Percentiles rank a stretch among this genome's conserved stretches.
phyloP scores from a whole-genome alignment of 2,113 vertebrate genomes.

The Xyliphius kryptos region DNA sequence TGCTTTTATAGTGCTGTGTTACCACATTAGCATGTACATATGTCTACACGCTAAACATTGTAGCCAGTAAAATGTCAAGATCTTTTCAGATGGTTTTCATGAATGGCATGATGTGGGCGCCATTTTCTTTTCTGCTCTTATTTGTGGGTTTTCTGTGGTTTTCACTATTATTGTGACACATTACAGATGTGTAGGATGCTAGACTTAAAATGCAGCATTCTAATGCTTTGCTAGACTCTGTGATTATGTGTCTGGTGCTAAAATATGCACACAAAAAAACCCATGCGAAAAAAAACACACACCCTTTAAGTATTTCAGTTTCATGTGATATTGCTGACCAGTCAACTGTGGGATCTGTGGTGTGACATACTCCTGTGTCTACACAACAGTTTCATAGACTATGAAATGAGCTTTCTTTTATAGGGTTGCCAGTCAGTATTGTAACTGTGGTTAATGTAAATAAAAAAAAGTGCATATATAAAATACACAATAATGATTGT shows the following conservation, averaged over 20 bases:
- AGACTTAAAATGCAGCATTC: background rate
- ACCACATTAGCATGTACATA: background rate
- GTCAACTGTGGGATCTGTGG: slow-evolving; percentile 35
- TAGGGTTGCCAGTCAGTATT: no score
- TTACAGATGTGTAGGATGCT: slow-evolving; percentile 4
- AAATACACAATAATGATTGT: no score
- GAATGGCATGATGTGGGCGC: slow-evolving; percentile 4
- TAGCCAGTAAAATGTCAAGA: slow-evolving; percentile 8
- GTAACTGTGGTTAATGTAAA: no score
- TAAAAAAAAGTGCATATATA: no score
- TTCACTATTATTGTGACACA: slow-evolving; percentile 1
- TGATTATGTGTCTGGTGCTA: slow-evolving; percentile 18
- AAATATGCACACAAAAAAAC: slow-evolving; percentile 43
- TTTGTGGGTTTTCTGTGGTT: slow-evolving; percentile 10
- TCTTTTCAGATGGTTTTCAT: slow-evolving; percentile 17
- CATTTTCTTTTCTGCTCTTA: background rate
- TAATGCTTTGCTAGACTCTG: no score
- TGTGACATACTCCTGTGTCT: slow-evolving; percentile 12
- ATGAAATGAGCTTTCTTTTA: no score
- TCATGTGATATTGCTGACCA: slow-evolving; percentile 33
- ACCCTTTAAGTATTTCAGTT: no score
- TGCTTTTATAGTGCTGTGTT: background rate
- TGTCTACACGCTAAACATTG: slow-evolving; percentile 3
- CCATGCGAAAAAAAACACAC: slow-evolving; percentile 2
- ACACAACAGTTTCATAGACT: slow-evolving; percentile 10